Evolutionary conservation across 2,888 invertebrate species (phyloP).

Genomic region (Tenthredo distinguenda): DNA sequence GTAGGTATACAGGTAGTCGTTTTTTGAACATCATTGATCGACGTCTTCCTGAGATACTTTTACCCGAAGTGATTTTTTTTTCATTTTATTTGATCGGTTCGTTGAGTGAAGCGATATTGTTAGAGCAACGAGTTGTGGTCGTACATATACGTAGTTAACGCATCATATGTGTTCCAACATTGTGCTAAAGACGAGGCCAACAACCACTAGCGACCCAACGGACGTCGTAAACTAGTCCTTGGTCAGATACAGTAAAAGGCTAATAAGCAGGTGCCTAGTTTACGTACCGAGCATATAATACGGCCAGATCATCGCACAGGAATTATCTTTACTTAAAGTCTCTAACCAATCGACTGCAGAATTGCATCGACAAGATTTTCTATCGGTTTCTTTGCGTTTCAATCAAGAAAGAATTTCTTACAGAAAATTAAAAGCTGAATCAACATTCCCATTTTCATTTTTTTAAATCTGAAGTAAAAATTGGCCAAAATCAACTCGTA

Average conservation of each 20-base stretch:
- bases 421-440: not conserved
- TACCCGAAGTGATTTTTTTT: not conserved
- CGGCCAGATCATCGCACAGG: not conserved
- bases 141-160: slow-evolving; percentile 22
- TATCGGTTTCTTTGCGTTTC: not conserved
- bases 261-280: slow-evolving; percentile 47
- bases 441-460: not conserved
- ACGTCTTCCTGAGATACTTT: slow-evolving; percentile 26
- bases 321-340: not conserved
- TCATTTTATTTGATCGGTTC: not conserved
- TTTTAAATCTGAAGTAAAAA: not conserved
- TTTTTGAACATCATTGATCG: slow-evolving; percentile 13
- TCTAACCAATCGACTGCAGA: not conserved
- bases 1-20: not conserved
- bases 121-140: not conserved
- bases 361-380: not conserved
- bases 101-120: slow-evolving; percentile 11
- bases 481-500: not conserved
- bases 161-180: not conserved
- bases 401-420: not conserved
- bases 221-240: slow-evolving; percentile 47
- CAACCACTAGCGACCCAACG: slow-evolving; percentile 46
- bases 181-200: slow-evolving; percentile 47
- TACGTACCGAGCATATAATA: not conserved
- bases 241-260: slow-evolving; percentile 42